A percentile compares a stretch with the other conserved stretches of the same genome.
Conservation (phyloP, 2,113 vertebrate species). For the Perca schrenkii region DNA sequence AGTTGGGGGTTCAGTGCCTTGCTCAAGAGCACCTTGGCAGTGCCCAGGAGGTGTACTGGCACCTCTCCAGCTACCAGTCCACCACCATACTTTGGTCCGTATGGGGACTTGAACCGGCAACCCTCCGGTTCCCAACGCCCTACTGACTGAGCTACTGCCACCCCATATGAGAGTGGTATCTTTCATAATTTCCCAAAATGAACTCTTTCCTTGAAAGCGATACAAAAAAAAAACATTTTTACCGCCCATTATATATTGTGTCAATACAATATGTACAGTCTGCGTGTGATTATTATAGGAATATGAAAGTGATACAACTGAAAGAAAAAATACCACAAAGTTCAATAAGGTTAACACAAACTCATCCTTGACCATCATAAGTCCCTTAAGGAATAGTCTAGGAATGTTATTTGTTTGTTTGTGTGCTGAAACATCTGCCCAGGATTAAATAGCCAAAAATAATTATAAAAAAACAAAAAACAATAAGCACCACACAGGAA, state of each 20-base stretch:
- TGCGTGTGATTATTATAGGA: neutral
- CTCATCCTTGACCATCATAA: constrained; percentile 37
- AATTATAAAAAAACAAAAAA: constrained; percentile 27
- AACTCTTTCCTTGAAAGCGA: neutral
- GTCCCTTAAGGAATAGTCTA: constrained; percentile 24
- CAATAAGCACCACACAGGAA: constrained; percentile 50
- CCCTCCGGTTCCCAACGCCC: too few relatives aligned
- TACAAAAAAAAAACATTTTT: neutral
- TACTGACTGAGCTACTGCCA: too few relatives aligned
- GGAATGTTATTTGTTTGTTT: neutral
- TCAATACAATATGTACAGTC: too few relatives aligned
- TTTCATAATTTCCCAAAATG: neutral
- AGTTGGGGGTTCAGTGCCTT: too few relatives aligned
- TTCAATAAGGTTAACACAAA: constrained; percentile 36
- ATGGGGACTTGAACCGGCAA: too few relatives aligned
- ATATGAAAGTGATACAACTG: constrained; percentile 2
- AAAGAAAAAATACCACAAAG: constrained; percentile 24
- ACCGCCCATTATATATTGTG: neutral
- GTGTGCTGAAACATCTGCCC: constrained; percentile 61
- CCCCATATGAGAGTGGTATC: neutral
- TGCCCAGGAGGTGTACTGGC: too few relatives aligned
- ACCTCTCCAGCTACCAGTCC: too few relatives aligned
- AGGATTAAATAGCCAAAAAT: constrained; percentile 53
- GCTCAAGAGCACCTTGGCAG: too few relatives aligned
- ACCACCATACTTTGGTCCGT: too few relatives aligned